These are phyloP conservation scores for Aplodontia rufa DNA, from an alignment of 2,113 vertebrate species.

Conservation along the genomic window DNA sequence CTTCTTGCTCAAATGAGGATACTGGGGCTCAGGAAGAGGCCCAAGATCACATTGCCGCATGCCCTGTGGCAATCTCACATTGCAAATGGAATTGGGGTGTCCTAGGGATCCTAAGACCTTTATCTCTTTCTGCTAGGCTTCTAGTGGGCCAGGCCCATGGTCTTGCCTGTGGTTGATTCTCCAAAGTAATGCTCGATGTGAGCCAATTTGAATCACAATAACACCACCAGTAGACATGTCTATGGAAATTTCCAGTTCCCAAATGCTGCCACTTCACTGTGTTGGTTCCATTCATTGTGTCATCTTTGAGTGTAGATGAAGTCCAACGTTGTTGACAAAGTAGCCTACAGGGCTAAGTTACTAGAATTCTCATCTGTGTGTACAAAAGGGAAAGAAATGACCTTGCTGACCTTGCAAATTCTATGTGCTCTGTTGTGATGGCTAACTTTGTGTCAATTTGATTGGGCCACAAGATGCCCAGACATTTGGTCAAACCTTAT, in stretches of 20 bases:
- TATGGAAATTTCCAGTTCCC: not conserved
- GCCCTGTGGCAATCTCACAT: not conserved
- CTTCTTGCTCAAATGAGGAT: not conserved
- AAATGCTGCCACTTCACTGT: not conserved
- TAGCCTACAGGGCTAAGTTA: rapidly evolving
- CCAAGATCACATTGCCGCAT: not conserved
- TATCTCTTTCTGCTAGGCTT: not conserved
- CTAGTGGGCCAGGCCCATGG: not conserved
- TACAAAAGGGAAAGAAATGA: not conserved
- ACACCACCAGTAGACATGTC: not conserved
- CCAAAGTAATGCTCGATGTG: not conserved
- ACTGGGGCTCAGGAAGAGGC: not conserved
- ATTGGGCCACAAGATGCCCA: not conserved
- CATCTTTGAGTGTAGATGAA: not conserved
- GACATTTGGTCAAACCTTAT: not conserved
- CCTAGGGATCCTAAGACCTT: not conserved
- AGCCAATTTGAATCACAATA: not conserved
- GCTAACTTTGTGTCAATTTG: not conserved
- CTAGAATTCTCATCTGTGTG: not conserved
- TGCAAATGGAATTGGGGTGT: not conserved
- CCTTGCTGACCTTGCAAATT: not conserved
- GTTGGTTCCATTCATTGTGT: not conserved
- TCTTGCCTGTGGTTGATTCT: not conserved
- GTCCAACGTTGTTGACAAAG: not conserved
- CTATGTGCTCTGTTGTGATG: not conserved